Evolutionary conservation across 2,113 vertebrate genomes (phyloP).

Genomic region (Microtus oregoni): DNA sequence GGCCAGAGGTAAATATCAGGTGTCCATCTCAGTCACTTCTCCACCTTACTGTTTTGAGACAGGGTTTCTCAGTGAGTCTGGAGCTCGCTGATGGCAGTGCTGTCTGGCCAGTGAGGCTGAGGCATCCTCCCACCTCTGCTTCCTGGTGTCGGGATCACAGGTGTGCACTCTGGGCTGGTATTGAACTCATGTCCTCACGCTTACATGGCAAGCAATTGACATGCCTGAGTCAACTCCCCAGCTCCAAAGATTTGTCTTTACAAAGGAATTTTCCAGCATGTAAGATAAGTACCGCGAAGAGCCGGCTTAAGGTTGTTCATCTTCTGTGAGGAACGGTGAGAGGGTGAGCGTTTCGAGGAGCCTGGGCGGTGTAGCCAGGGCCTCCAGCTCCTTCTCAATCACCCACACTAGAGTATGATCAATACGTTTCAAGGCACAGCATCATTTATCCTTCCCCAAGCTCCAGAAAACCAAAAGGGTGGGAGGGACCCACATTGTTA

Average conservation of each 20-base stretch:
- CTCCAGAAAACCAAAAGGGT: neutral
- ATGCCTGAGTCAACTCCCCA: neutral
- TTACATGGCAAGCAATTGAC: neutral
- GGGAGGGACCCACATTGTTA: neutral
- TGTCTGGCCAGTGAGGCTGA: neutral
- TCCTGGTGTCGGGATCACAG: neutral
- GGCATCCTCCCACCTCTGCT: neutral
- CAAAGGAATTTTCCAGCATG: neutral
- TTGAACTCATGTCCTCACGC: neutral
- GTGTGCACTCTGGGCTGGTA: neutral
- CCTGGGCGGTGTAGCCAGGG: neutral
- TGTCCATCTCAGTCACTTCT: neutral
- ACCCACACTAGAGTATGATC: neutral
- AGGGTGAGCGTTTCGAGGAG: neutral
- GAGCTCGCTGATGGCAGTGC: too few species aligned
- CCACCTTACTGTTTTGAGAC: too few species aligned
- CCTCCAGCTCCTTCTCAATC: neutral
- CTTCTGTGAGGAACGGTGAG: neutral
- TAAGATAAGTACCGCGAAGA: neutral
- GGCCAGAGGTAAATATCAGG: neutral
- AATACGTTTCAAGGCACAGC: slow-evolving; percentile 31
- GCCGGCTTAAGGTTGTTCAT: neutral
- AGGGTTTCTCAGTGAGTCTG: neutral
- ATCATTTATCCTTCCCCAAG: slow-evolving; percentile 30
- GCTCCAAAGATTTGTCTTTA: neutral